phyloP scores from a whole-genome alignment of 2,888 invertebrate species.

The Gryllus longicercus region DNA sequence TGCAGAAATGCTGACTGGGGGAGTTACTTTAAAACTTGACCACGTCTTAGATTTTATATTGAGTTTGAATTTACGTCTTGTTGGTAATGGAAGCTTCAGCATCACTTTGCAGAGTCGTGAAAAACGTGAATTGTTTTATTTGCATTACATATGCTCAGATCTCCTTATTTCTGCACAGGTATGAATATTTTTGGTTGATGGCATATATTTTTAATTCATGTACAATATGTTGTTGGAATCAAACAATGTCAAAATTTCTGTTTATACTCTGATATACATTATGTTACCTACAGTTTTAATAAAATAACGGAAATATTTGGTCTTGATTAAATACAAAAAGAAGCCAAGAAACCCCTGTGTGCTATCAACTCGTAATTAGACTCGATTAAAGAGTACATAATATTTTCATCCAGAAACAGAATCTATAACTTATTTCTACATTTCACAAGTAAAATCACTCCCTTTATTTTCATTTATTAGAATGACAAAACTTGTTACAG shows the following conservation, averaged over 20 bases:
- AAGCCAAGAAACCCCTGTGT: too few species aligned
- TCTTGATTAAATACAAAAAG: too few species aligned
- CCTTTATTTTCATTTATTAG: constrained; percentile 21
- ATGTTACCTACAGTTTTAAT: too few species aligned
- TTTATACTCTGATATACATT: too few species aligned
- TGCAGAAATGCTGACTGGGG: constrained; percentile 61
- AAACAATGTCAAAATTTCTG: not conserved
- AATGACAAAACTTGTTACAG: not conserved
- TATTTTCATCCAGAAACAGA: too few species aligned
- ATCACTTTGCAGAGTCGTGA: constrained; percentile 75
- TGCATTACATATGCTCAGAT: constrained; percentile 78
- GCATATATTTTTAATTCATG: too few species aligned
- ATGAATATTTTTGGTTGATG: constrained; percentile 23
- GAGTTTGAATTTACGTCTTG: constrained; percentile 58
- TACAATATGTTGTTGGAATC: too few species aligned
- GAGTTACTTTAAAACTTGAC: constrained; percentile 65
- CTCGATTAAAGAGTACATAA: too few species aligned
- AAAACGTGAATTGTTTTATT: constrained; percentile 69
- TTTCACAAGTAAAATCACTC: not conserved
- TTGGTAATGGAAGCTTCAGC: constrained; percentile 76
- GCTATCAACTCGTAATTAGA: too few species aligned
- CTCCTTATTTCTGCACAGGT: constrained; percentile 70
- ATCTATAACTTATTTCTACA: too few species aligned
- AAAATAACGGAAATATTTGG: too few species aligned
- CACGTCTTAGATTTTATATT: constrained; percentile 72